These are phyloP conservation scores for Etheostoma spectabile DNA, from an alignment of 2,113 vertebrate species.

Conservation along the genomic window DNA sequence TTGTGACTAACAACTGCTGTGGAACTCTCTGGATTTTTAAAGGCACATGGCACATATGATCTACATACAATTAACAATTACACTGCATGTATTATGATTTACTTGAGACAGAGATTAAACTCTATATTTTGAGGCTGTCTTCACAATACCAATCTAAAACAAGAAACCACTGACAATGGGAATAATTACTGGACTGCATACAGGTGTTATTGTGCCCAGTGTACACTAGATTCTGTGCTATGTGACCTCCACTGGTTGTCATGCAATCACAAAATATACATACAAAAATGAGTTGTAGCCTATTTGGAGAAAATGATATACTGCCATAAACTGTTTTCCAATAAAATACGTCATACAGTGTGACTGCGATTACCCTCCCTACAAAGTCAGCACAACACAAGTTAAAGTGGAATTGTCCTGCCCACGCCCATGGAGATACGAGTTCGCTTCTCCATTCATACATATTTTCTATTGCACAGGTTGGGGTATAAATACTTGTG, in stretches of 20 bases:
- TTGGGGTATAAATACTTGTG: constrained; percentile 48
- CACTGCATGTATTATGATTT: background rate
- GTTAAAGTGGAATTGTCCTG: background rate
- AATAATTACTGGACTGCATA: background rate
- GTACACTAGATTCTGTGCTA: background rate
- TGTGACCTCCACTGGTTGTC: background rate
- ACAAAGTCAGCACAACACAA: background rate
- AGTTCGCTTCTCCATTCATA: constrained; percentile 43
- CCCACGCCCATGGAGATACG: background rate
- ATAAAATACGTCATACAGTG: background rate
- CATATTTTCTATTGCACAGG: constrained; percentile 67
- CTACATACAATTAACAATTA: background rate
- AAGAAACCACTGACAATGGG: background rate
- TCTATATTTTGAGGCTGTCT: background rate
- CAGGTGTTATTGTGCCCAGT: background rate
- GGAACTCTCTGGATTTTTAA: background rate
- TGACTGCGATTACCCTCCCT: background rate
- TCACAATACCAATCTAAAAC: background rate
- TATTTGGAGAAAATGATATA: background rate
- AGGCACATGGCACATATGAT: background rate
- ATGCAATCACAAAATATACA: background rate
- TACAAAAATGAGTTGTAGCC: background rate
- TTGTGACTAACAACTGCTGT: background rate
- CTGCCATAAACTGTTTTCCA: background rate
- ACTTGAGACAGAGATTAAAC: background rate